phyloP scores from a whole-genome alignment of 2,888 invertebrate species.

The Lycocerus yunnanus region DNA sequence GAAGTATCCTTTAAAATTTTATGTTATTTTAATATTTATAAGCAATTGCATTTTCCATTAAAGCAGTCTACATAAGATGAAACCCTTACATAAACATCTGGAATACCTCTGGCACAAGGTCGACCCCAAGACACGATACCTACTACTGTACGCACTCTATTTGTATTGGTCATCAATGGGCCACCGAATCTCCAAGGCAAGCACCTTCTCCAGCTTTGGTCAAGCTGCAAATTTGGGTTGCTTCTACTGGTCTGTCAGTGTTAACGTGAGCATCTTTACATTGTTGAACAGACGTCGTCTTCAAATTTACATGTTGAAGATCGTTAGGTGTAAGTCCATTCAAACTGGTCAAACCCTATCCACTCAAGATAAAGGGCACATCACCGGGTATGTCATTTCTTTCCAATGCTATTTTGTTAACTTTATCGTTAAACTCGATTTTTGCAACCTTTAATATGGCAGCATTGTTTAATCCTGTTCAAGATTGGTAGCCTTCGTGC shows the following conservation, averaged over 20 bases:
- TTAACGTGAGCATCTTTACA: slow-evolving; percentile 49
- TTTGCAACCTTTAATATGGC: not conserved
- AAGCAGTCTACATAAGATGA: not conserved
- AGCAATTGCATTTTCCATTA: not conserved
- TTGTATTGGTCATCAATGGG: slow-evolving; percentile 10
- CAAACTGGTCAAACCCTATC: slow-evolving; percentile 25
- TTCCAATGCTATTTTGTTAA: slow-evolving; percentile 23
- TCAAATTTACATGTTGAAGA: slow-evolving; percentile 61
- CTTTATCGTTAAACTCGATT: slow-evolving; percentile 22
- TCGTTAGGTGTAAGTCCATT: slow-evolving; percentile 58
- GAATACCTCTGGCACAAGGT: not conserved
- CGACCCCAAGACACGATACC: not conserved
- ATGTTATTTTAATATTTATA: no score
- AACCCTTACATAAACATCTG: not conserved
- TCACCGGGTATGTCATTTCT: slow-evolving; percentile 11
- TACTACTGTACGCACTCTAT: not conserved
- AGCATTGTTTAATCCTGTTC: not conserved
- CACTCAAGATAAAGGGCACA: slow-evolving; percentile 13
- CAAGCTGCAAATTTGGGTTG: slow-evolving; percentile 63
- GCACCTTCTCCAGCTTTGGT: slow-evolving; percentile 65
- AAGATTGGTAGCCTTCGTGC: not conserved
- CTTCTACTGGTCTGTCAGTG: slow-evolving; percentile 48
- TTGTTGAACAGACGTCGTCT: slow-evolving; percentile 57
- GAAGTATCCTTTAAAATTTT: no score
- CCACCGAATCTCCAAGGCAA: slow-evolving; percentile 59